Evolutionary conservation across 2,888 invertebrate species (phyloP).

Genomic region (Asteroscopus sphinx): DNA sequence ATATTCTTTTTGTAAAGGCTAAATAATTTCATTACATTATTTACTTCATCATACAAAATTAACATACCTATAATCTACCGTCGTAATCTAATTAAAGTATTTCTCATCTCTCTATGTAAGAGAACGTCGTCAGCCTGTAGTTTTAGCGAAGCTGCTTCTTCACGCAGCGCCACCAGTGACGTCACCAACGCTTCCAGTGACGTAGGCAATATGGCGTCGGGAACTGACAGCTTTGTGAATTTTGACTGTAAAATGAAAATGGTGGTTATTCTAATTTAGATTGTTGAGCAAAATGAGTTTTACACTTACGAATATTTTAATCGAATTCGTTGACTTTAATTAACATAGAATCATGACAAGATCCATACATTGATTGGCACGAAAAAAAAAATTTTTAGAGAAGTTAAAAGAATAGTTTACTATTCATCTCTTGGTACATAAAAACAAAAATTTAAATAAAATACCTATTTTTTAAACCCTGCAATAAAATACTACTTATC

Average conservation of each 20-base stretch:
- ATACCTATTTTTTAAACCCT: too few species aligned
- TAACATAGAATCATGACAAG: too few species aligned
- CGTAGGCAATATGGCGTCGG: constrained; percentile 70
- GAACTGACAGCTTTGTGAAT: constrained; percentile 73
- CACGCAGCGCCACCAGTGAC: constrained; percentile 63
- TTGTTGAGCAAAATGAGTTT: too few species aligned
- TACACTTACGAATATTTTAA: too few species aligned
- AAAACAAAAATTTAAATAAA: too few species aligned
- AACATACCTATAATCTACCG: constrained; percentile 49
- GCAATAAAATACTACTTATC: too few species aligned
- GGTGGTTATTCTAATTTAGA: background rate
- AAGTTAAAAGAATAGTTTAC: too few species aligned
- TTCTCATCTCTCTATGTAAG: constrained; percentile 72
- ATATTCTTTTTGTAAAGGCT: too few species aligned
- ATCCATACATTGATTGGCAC: too few species aligned
- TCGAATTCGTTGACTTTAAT: too few species aligned
- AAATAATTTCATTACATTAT: background rate
- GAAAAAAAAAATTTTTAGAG: too few species aligned
- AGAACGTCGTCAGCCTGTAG: constrained; percentile 76
- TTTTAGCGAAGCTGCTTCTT: constrained; percentile 69
- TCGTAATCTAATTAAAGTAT: constrained; percentile 71
- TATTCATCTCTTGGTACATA: too few species aligned
- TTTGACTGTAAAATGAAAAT: constrained; percentile 69
- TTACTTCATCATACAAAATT: background rate
- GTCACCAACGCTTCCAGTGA: constrained; percentile 66